Conservation (phyloP, 2,888 invertebrate species). For the Hirtodrosophila histrioides region DNA sequence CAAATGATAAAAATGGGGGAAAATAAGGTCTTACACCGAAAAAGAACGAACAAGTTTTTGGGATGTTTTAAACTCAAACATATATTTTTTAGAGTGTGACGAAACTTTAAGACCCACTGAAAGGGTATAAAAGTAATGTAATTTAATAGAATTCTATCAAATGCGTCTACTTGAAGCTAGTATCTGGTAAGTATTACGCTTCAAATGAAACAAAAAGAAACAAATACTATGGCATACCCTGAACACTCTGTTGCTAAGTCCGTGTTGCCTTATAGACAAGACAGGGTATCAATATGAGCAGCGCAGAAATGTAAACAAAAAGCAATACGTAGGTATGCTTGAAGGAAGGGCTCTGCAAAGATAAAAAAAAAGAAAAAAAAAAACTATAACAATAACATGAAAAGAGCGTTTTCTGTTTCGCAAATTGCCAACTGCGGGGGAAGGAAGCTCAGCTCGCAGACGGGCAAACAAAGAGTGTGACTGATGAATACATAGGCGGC, state of each 20-base stretch:
- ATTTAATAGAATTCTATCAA: too few species aligned
- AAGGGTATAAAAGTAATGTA: too few species aligned
- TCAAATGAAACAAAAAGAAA: too few species aligned
- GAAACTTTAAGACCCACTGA: too few species aligned
- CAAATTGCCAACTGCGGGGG: slow-evolving; percentile 48
- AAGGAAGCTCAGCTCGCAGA: slow-evolving; percentile 26
- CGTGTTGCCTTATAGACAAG: slow-evolving; percentile 8
- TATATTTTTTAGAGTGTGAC: too few species aligned
- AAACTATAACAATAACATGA: slow-evolving; percentile 40
- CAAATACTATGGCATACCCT: slow-evolving; percentile 11
- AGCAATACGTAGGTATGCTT: slow-evolving; percentile 3
- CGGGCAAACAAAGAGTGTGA: slow-evolving; percentile 54
- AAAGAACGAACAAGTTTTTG: too few species aligned
- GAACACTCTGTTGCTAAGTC: too few species aligned
- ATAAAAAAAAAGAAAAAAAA: slow-evolving; percentile 6
- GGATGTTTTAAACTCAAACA: too few species aligned
- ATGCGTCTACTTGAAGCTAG: too few species aligned
- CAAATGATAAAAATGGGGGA: too few species aligned
- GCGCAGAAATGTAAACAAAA: neutral
- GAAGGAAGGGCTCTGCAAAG: slow-evolving; percentile 4
- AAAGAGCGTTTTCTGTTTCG: slow-evolving; percentile 31
- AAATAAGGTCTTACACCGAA: too few species aligned
- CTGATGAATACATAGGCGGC: slow-evolving; percentile 54
- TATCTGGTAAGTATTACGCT: too few species aligned
- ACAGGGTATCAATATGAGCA: neutral